Evolutionary conservation across 2,113 vertebrate species (phyloP).

Genomic region (Antechinus stuartii): DNA sequence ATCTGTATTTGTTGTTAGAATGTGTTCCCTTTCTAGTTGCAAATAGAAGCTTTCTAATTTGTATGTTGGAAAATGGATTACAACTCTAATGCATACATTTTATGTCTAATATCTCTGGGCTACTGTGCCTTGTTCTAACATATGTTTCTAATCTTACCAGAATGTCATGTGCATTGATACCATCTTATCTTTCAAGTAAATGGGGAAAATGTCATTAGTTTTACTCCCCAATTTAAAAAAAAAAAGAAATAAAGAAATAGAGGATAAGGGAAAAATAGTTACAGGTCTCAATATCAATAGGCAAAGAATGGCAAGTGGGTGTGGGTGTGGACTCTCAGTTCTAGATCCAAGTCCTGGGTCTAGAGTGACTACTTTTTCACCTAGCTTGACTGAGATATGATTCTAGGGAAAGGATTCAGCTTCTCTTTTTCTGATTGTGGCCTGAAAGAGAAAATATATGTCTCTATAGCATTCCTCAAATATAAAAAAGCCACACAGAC

Average conservation of each 20-base stretch:
- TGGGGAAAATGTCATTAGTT: not conserved
- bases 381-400: constrained; percentile 26
- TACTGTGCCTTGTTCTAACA: not conserved
- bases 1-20: not conserved
- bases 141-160: not conserved
- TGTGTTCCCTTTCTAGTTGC: not conserved
- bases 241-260: not conserved
- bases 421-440: constrained; percentile 24
- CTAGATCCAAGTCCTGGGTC: not conserved
- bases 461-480: not conserved
- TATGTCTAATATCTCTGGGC: not conserved
- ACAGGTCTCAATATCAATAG: not conserved
- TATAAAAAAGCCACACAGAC: not conserved
- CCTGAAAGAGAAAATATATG: constrained; percentile 27
- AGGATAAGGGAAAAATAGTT: not conserved
- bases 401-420: not conserved
- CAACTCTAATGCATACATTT: not conserved
- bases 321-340: not conserved
- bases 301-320: not conserved
- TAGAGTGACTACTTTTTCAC: constrained; percentile 25
- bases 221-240: not conserved
- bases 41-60: constrained; percentile 10
- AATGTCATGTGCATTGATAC: not conserved
- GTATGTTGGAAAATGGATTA: constrained; percentile 36
- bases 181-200: not conserved